These are phyloP conservation scores for Acanthoscelides obtectus DNA, from an alignment of 2,888 invertebrate species.

Conservation along the genomic window DNA sequence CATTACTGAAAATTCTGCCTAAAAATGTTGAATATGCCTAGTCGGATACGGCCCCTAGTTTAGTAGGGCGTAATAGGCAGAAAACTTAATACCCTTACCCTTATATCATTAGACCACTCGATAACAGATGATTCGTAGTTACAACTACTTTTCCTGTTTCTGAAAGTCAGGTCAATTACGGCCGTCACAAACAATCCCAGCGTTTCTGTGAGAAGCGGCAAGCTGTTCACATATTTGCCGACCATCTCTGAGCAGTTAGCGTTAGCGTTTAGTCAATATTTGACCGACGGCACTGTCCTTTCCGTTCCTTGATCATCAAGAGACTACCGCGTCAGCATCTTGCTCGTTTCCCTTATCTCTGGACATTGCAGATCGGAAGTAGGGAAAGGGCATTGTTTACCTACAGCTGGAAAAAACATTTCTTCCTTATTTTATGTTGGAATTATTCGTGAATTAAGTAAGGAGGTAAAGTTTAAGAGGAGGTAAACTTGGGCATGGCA, in stretches of 20 bases:
- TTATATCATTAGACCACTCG: neutral
- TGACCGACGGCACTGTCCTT: neutral
- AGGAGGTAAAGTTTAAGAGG: too few relatives aligned
- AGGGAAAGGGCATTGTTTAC: neutral
- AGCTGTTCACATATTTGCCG: neutral
- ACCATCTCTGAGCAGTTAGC: neutral
- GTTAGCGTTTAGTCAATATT: neutral
- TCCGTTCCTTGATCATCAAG: neutral
- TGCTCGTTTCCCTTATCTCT: neutral
- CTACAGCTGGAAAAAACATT: neutral
- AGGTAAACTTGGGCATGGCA: too few relatives aligned
- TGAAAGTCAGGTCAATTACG: neutral
- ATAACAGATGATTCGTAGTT: neutral
- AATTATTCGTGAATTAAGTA: too few relatives aligned
- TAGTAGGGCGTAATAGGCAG: too few relatives aligned
- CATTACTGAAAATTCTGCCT: too few relatives aligned
- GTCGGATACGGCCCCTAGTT: too few relatives aligned
- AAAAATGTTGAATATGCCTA: too few relatives aligned
- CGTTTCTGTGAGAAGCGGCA: neutral
- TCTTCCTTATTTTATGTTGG: neutral
- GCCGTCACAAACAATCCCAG: neutral
- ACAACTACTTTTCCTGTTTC: neutral
- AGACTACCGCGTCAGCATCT: neutral
- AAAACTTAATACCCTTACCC: too few relatives aligned
- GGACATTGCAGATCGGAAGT: neutral